Percentiles rank a stretch among this genome's conserved stretches.
These are phyloP conservation scores for Drosophila rellima DNA, from an alignment of 2,888 invertebrate species.

Conservation along the genomic window DNA sequence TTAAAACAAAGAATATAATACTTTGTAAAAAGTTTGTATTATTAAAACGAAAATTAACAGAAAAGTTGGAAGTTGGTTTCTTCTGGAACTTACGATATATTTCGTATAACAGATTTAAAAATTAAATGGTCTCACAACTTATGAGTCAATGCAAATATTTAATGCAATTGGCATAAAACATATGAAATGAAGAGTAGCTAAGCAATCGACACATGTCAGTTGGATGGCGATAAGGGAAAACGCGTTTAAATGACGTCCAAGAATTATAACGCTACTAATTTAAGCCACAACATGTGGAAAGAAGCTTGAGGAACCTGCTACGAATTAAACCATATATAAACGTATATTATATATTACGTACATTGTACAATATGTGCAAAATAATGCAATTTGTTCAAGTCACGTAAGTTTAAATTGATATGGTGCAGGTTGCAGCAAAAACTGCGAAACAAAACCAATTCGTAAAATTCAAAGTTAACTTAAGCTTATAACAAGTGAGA, in stretches of 20 bases:
- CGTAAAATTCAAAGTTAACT: slow-evolving; percentile 27
- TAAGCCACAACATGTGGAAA: slow-evolving; percentile 10
- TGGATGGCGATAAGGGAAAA: slow-evolving; percentile 43
- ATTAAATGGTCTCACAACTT: no score
- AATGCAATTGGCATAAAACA: not conserved
- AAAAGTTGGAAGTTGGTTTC: no score
- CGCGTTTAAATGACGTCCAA: slow-evolving; percentile 48
- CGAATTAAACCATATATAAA: slow-evolving; percentile 16
- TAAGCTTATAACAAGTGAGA: slow-evolving; percentile 16
- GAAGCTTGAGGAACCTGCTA: slow-evolving; percentile 24
- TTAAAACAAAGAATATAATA: no score
- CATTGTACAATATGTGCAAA: slow-evolving; percentile 44
- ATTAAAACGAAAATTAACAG: no score
- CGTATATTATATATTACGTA: slow-evolving; percentile 5
- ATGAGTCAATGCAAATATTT: no score
- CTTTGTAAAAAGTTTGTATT: no score
- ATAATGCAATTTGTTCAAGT: slow-evolving; percentile 70
- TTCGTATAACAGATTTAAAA: no score
- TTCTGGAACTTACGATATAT: no score
- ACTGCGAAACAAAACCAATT: slow-evolving; percentile 28
- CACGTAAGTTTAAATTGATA: slow-evolving; percentile 77
- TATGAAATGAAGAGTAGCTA: not conserved
- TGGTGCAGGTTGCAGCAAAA: slow-evolving; percentile 34
- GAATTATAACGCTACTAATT: slow-evolving; percentile 27
- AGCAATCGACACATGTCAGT: slow-evolving; percentile 17